phyloP scores from a whole-genome alignment of 2,113 vertebrate genomes.

The Xiphorhynchus elegans region DNA sequence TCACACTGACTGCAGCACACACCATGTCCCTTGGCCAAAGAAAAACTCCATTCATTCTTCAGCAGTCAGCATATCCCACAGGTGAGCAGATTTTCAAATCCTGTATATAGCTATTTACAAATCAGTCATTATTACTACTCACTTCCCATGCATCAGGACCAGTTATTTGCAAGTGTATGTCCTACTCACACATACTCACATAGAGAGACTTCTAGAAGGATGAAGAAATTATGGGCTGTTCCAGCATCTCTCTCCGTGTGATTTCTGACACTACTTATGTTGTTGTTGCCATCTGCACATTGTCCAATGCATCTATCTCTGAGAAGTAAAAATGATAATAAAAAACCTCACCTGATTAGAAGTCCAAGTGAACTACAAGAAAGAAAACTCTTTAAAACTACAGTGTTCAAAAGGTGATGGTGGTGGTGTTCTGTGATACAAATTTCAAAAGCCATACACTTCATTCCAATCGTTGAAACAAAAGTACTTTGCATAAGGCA shows the following conservation, averaged over 20 bases:
- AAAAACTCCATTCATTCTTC: neutral
- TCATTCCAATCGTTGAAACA: neutral
- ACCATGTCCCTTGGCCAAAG: neutral
- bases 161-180: neutral
- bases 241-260: neutral
- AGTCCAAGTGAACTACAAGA: neutral
- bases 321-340: neutral
- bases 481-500: neutral
- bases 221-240: neutral
- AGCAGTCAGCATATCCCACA: neutral
- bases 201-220: neutral
- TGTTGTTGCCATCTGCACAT: rapidly evolving
- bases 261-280: neutral
- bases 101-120: neutral
- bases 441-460: neutral
- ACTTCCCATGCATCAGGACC: neutral
- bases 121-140: neutral
- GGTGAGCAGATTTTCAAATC: neutral
- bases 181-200: neutral
- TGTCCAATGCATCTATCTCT: neutral
- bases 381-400: neutral
- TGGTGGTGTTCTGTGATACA: neutral
- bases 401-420: neutral
- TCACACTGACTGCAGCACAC: neutral
- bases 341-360: neutral